A percentile compares a stretch with the other conserved stretches of the same genome.
phyloP scores from a whole-genome alignment of 2,113 vertebrate species.

The Numenius arquata region DNA sequence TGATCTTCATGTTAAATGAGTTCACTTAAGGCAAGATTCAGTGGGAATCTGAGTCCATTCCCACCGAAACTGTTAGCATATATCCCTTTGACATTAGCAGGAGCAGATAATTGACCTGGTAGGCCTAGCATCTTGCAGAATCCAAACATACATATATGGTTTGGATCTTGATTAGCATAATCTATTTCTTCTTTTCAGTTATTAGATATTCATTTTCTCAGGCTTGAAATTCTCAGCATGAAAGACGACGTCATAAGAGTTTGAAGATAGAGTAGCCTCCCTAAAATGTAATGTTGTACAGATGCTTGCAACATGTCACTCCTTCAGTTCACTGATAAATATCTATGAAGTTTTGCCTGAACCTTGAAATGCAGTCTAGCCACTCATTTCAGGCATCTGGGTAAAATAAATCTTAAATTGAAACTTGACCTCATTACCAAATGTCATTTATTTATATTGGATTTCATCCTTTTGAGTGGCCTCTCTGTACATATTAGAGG shows the following conservation, averaged over 20 bases:
- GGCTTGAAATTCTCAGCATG: neutral
- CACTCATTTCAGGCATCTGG: slow-evolving; percentile 39
- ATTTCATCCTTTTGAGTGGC: slow-evolving; percentile 15
- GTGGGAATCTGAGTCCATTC: neutral
- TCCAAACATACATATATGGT: neutral
- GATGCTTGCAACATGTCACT: neutral
- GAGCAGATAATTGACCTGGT: neutral
- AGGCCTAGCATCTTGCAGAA: neutral
- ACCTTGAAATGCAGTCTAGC: neutral
- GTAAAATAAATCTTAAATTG: slow-evolving; percentile 41
- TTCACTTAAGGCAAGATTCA: neutral
- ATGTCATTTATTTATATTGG: slow-evolving; percentile 61
- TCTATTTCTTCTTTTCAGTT: neutral
- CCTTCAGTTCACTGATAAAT: neutral
- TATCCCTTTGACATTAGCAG: neutral
- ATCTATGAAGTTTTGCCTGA: neutral
- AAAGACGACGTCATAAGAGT: neutral
- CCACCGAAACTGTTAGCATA: neutral
- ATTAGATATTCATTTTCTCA: neutral
- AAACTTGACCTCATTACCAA: slow-evolving; percentile 37
- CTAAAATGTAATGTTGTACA: neutral
- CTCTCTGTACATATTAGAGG: neutral
- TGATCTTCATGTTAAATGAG: neutral
- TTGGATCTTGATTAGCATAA: neutral
- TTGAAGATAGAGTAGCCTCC: neutral